Percentiles rank a stretch among this genome's conserved stretches.
phyloP scores from a whole-genome alignment of 2,888 invertebrate genomes.

The Spatulosminthurus flaviceps region DNA sequence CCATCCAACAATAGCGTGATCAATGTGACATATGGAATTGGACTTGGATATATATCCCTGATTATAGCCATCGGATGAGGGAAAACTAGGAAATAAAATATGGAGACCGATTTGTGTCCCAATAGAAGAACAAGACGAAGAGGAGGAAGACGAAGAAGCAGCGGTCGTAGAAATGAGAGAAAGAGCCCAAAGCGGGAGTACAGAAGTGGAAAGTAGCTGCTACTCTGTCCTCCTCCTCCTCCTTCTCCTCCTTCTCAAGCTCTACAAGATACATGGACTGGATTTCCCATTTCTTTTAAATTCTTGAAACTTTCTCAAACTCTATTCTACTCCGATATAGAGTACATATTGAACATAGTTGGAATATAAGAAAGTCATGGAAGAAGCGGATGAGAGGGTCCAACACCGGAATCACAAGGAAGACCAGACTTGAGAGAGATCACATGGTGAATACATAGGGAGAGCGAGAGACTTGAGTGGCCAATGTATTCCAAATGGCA shows the following conservation, averaged over 20 bases:
- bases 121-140: neutral
- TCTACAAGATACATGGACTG: constrained; percentile 16
- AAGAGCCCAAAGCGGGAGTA: neutral
- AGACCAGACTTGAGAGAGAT: constrained; percentile 31
- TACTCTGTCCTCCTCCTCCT: too few species aligned
- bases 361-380: neutral
- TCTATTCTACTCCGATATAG: neutral
- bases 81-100: constrained; percentile 28
- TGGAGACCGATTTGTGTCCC: constrained; percentile 32
- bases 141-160: neutral
- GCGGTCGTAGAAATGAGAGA: neutral
- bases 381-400: constrained; percentile 32
- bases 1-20: constrained; percentile 20
- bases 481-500: constrained; percentile 1
- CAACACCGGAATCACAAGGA: constrained; percentile 32
- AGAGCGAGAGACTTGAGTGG: constrained; percentile 19
- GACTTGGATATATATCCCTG: neutral
- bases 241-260: neutral
- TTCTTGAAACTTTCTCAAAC: constrained; percentile 15
- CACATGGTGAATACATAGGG: neutral
- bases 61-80: constrained; percentile 10
- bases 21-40: constrained; percentile 12
- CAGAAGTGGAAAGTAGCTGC: constrained; percentile 23
- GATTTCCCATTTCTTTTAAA: constrained; percentile 37
- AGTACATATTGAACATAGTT: neutral